Evolutionary conservation across 2,113 vertebrate genomes (phyloP).

Genomic region (Tursiops truncatus): DNA sequence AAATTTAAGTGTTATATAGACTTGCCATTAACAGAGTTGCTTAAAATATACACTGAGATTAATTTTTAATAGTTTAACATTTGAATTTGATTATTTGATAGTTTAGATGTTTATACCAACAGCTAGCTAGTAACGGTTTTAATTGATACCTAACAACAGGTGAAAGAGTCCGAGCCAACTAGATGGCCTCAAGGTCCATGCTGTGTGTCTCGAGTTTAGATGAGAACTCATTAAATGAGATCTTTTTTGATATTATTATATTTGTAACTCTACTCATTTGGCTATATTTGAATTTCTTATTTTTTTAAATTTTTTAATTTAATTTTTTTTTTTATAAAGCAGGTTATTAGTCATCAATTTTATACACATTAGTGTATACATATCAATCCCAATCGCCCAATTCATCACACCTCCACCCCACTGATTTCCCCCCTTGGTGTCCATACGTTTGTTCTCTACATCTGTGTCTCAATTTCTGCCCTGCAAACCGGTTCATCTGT

Average conservation of each 20-base stretch:
- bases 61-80: neutral
- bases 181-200: neutral
- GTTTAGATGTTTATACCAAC: neutral
- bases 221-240: neutral
- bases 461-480: too few relatives aligned
- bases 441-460: too few relatives aligned
- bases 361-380: too few relatives aligned
- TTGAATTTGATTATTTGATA: neutral
- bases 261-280: neutral
- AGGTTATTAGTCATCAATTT: too few relatives aligned
- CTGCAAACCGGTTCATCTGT: too few relatives aligned
- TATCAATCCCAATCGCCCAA: too few relatives aligned
- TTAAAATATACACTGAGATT: neutral
- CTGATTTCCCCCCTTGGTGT: too few relatives aligned
- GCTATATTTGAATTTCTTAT: neutral
- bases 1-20: neutral
- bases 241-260: neutral
- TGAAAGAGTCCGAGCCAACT: neutral
- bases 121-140: neutral
- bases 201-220: neutral
- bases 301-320: too few relatives aligned
- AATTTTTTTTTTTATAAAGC: too few relatives aligned
- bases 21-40: neutral
- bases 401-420: too few relatives aligned
- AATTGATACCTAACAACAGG: neutral